Conservation (phyloP, 2,797 vertebrate genomes). For the Tympanoctomys barrerae region DNA sequence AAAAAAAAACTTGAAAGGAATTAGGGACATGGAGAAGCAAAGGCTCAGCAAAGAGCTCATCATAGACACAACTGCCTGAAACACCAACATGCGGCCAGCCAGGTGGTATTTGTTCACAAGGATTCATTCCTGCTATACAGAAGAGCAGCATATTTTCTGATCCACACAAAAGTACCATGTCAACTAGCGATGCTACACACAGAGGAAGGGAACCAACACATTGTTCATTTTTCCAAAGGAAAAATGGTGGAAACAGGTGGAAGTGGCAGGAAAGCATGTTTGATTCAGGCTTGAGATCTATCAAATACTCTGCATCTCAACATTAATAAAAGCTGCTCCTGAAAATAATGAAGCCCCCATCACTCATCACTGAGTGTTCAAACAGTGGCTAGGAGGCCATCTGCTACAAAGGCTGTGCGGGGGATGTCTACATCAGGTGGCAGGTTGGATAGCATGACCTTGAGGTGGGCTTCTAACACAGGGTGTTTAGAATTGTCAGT, state of each 20-base stretch:
- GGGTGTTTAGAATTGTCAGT: not conserved
- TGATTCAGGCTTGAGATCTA: slow-evolving; percentile 19
- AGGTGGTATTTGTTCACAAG: not conserved
- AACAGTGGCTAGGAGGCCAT: not conserved
- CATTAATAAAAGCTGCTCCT: not conserved
- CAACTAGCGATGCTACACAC: not conserved
- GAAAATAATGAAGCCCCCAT: not conserved
- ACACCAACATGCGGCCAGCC: not conserved
- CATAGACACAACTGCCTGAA: not conserved
- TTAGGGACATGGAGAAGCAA: not conserved
- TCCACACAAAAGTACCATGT: not conserved
- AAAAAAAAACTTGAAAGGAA: not conserved
- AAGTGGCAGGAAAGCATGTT: slow-evolving; percentile 23
- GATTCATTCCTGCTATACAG: not conserved
- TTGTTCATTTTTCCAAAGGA: not conserved
- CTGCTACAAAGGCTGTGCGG: not conserved
- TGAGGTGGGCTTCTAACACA: slow-evolving; percentile 2
- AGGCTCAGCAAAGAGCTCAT: not conserved
- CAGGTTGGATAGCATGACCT: not conserved
- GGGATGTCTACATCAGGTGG: not conserved
- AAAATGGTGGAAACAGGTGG: not conserved
- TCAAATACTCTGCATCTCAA: not conserved
- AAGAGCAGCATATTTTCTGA: not conserved
- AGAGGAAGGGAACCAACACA: not conserved
- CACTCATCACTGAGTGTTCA: not conserved